phyloP scores from a whole-genome alignment of 2,797 vertebrate species.

The Aulostomus chinensis region DNA sequence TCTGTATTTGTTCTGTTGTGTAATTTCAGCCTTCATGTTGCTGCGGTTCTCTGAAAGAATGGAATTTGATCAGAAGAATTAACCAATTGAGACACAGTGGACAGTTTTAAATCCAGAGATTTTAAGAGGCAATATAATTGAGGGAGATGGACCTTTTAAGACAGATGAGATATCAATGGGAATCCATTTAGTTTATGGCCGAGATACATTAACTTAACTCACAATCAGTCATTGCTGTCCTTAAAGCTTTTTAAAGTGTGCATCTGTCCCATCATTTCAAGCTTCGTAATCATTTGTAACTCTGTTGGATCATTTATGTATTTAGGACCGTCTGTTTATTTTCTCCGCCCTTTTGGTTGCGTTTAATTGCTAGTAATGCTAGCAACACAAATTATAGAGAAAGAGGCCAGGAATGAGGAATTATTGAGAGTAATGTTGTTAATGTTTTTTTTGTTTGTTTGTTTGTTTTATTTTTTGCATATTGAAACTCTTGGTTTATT shows the following conservation, averaged over 20 bases:
- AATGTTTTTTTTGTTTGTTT: too few species aligned
- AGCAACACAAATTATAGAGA: neutral
- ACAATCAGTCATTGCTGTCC: conserved; percentile 44
- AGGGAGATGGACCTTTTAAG: conserved; percentile 42
- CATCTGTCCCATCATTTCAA: conserved; percentile 36
- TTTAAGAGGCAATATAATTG: conserved; percentile 22
- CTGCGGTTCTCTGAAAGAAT: too few species aligned
- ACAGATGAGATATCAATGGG: conserved; percentile 50
- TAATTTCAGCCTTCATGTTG: too few species aligned
- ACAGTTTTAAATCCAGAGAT: conserved; percentile 16
- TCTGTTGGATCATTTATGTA: too few species aligned
- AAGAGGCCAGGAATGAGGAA: too few species aligned
- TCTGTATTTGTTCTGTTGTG: too few species aligned
- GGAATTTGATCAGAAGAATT: too few species aligned
- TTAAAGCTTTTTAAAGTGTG: conserved; percentile 47
- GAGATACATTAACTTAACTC: conserved; percentile 48
- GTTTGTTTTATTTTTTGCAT: too few species aligned
- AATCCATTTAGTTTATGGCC: conserved; percentile 59
- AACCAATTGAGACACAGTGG: too few species aligned
- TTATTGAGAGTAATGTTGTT: too few species aligned
- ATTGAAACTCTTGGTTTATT: too few species aligned
- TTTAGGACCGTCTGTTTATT: conserved; percentile 10
- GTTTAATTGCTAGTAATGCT: conserved; percentile 16
- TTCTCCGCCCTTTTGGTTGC: neutral
- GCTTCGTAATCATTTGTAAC: conserved; percentile 19